A percentile compares a stretch with the other conserved stretches of the same genome.
phyloP scores from a whole-genome alignment of 1,140 invertebrate genomes.

The Dendroctonus ponderosae region DNA sequence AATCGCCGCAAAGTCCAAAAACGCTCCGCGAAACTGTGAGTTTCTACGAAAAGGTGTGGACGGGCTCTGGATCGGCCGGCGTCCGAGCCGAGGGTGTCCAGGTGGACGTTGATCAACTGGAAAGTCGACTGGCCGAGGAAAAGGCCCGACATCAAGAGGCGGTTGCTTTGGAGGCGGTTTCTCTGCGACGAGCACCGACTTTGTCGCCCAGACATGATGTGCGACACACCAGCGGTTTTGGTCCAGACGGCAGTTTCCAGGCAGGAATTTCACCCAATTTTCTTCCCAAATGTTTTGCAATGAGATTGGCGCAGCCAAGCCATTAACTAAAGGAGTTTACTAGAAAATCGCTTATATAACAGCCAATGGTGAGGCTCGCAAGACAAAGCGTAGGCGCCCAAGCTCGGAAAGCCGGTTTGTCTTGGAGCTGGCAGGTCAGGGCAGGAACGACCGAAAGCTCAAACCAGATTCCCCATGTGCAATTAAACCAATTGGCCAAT shows the following conservation, averaged over 20 bases:
- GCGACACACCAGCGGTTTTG: constrained; percentile 34
- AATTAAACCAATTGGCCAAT: too few species aligned
- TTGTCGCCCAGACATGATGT: constrained; percentile 51
- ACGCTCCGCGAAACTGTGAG: constrained; percentile 67
- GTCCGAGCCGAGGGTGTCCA: constrained; percentile 56
- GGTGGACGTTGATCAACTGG: constrained; percentile 61
- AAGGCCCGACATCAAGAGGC: constrained; percentile 55
- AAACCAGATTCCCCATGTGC: too few species aligned
- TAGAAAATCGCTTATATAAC: too few species aligned
- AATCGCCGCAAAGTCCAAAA: constrained; percentile 40
- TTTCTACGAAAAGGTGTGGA: constrained; percentile 77
- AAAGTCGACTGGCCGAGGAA: constrained; percentile 58
- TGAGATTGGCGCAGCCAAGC: neutral
- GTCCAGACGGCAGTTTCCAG: constrained; percentile 41
- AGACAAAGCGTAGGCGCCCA: too few species aligned
- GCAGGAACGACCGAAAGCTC: too few species aligned
- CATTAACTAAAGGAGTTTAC: too few species aligned
- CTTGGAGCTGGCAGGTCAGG: too few species aligned
- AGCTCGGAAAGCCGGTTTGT: too few species aligned
- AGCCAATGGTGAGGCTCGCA: too few species aligned
- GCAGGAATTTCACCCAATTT: constrained; percentile 31
- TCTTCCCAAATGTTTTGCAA: constrained; percentile 4
- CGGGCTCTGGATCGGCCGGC: constrained; percentile 51
- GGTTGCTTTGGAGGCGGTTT: constrained; percentile 57
- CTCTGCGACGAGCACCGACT: constrained; percentile 57